Evolutionary conservation across 2,797 vertebrate species (phyloP), one percentile per base, ranked within the genome.

Genomic region (Micrastur ruficollis): DNA sequence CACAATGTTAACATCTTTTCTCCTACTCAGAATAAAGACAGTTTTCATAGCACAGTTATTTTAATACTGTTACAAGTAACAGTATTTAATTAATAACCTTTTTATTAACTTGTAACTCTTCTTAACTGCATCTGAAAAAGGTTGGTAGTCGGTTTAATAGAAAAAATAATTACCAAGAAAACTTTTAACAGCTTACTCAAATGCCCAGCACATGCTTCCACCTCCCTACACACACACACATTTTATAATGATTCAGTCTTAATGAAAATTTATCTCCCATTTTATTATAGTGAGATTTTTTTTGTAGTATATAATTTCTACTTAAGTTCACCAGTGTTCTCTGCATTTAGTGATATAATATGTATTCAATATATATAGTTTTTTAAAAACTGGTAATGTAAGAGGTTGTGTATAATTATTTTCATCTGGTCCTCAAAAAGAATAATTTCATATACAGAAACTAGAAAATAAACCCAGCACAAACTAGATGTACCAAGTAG

Each of bases 401-500:
- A 89, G 89, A 94, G 63, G 31, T 78, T 89, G 31, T 68, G 92
- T 55, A 76, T 90, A 88, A 83, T 89, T 91, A 79, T 79, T 95
- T 85, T 94, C 50, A 59, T 93, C 67, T 97, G 90, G 95, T 90
- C 78, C 72, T 95, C 93, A 90, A 66, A 83, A 84, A 89, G 56
- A 86, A 25, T 82, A 91, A 95, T 96, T 97, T 96, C 8, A 40
- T 91, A 61, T 93, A 93, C 68, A 96, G 81, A 87, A 97, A 95
- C 91, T 97, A 95, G 76, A 96, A 97, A 95, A 89, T 94, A 95
- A 96, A 95, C 65, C 90, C 78, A 95, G 66, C 83, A 92, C 88
- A 96, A 90, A 92, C 83, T 89, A 96, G 86, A 92, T 92, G 94
- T 98, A 97, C 94, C 46, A 73, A 95, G 86, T 95, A 90, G 95